Conservation (phyloP, 1,140 invertebrate genomes). For the Lepidurus arcticus region DNA sequence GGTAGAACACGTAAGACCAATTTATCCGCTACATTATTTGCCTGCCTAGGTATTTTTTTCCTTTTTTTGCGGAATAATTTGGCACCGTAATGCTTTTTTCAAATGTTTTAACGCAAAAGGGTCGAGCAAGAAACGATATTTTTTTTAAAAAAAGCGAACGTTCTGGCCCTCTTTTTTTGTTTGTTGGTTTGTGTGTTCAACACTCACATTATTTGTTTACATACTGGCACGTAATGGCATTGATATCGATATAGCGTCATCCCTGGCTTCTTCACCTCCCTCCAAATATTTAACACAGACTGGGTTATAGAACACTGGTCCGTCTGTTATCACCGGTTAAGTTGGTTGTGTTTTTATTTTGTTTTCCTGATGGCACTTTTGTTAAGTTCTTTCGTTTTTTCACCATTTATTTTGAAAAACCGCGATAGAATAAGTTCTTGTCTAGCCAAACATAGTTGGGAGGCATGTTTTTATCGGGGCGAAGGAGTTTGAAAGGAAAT, state of each 20-base stretch:
- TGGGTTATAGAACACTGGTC: background rate
- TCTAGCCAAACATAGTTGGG: background rate
- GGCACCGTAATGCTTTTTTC: conserved; percentile 9
- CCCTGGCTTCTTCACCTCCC: background rate
- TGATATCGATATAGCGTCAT: background rate
- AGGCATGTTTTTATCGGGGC: background rate
- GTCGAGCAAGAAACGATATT: background rate
- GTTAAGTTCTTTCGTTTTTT: background rate
- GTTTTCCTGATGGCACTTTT: background rate
- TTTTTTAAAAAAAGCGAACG: background rate
- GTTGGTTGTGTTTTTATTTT: background rate
- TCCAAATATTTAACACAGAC: conserved; percentile 8
- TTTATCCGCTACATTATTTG: background rate
- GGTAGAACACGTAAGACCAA: background rate
- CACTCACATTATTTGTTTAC: background rate
- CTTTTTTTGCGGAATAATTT: background rate
- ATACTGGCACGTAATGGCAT: conserved; percentile 5
- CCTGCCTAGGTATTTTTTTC: background rate
- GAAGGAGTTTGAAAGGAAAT: conserved; percentile 9
- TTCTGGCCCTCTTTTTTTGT: background rate
- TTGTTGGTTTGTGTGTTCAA: background rate
- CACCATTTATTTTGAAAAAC: background rate
- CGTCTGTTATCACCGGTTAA: conserved; percentile 18
- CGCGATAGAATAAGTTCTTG: background rate
- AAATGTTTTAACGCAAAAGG: background rate